Conservation (phyloP, 1,140 invertebrate genomes). For the Riptortus pedestris region DNA sequence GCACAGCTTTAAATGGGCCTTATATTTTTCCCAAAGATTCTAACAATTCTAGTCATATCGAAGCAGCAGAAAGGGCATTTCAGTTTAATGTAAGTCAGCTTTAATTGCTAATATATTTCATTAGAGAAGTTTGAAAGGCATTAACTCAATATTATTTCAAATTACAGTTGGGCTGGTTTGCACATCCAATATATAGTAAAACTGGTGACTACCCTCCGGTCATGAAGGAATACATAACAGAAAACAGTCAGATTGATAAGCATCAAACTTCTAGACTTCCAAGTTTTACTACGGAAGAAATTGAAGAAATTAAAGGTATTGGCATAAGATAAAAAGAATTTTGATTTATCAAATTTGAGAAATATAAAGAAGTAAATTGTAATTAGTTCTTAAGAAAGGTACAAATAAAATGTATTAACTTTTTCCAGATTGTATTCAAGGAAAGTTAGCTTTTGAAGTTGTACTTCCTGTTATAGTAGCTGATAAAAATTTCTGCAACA, state of each 20-base stretch:
- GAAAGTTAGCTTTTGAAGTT: neutral
- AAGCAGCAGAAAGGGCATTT: constrained; percentile 40
- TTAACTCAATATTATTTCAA: neutral
- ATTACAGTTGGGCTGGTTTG: constrained; percentile 44
- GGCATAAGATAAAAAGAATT: neutral
- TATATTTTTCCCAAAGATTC: constrained; percentile 40
- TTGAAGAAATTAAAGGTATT: constrained; percentile 43
- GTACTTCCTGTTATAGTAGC: neutral
- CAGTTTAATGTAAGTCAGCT: constrained; percentile 37
- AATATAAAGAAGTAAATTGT: neutral
- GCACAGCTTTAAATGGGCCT: constrained; percentile 41
- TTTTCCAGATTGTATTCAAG: neutral
- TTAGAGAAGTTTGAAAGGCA: neutral
- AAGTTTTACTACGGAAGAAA: constrained; percentile 49
- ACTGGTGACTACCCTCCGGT: constrained; percentile 51
- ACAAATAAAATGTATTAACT: neutral
- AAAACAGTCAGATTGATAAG: constrained; percentile 47
- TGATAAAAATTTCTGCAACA: neutral
- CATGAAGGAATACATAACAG: constrained; percentile 44
- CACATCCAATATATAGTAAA: constrained; percentile 49
- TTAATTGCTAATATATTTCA: neutral
- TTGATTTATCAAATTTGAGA: neutral
- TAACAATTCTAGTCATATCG: constrained; percentile 36
- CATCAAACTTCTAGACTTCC: constrained; percentile 46
- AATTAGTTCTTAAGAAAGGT: neutral